Base-by-base conservation (phyloP, 2,888 invertebrate species). In the Coelopa pilipes region DNA sequence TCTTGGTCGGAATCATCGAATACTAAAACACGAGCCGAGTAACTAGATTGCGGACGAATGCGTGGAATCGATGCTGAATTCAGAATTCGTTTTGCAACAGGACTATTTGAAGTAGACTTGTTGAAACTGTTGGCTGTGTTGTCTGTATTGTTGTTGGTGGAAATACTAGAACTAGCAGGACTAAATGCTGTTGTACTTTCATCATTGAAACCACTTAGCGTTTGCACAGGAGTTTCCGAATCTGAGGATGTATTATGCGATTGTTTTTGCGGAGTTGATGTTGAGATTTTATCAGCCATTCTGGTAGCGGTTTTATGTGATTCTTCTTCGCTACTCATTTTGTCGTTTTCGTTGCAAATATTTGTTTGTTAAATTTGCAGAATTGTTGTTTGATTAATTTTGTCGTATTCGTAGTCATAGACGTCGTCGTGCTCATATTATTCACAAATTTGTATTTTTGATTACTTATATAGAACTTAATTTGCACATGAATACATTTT, bases 21-120 rank as follows among this genome's bases (percentile, higher is more conserved):
- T 81, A 93, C 90, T 81, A 94, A 90, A 80, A 93, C 93, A 86
- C 94, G 90, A 72, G 93, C 94, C 77, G 93, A 93, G 87, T 93
- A 91, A 74, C 90, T 90, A 81, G 91, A 90, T 83, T 91, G 90
- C 76, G 91, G 90, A 85, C 87, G 83, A 73, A 81, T 82, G 15
- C 84, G 83, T n/a, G 85, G 77, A 13, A 76, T 70, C n/a, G 80
- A 76, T 57, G 76, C 79, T 0, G 82, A 80, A 78, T 74, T 84
- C 63, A 85, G 53, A 49, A 84, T 83, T 10, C 85, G 80, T 71
- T 84, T 85, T 47, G 84, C 80, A 59, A 85, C 83, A 1, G 84
- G 83, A 78, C 85, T 84, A 10, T 78, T 73, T 0, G 79, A 74
- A 15, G 57, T 76, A 13, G 78, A 77, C 72, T 78, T 79, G 63